Percentiles rank a stretch among this genome's conserved stretches.
Evolutionary conservation across 2,888 invertebrate species (phyloP).

Genomic region (Thysanoteuthis rhombus): DNA sequence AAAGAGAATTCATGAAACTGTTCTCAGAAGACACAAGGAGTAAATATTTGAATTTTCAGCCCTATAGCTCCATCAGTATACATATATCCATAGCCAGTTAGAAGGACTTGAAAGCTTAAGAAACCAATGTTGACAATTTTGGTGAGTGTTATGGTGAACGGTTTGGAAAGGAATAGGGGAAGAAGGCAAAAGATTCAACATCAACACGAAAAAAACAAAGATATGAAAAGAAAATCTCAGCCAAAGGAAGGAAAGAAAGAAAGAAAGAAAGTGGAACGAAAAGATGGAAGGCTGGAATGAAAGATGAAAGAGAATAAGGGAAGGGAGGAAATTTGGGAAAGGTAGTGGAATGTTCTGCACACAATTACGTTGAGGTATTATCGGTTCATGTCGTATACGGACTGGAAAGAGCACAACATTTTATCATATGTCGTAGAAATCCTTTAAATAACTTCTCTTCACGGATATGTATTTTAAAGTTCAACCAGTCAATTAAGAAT

Average conservation of each 20-base stretch:
- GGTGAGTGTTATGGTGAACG: too few relatives aligned
- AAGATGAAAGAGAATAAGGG: neutral
- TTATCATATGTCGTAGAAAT: neutral
- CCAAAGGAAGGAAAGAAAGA: neutral
- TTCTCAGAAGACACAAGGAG: too few relatives aligned
- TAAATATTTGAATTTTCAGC: too few relatives aligned
- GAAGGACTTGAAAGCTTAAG: too few relatives aligned
- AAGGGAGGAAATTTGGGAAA: neutral
- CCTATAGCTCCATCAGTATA: too few relatives aligned
- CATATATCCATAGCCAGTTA: too few relatives aligned
- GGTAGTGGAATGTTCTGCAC: neutral
- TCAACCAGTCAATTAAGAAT: neutral
- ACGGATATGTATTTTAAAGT: neutral
- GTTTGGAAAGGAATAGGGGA: too few relatives aligned
- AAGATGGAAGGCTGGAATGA: neutral
- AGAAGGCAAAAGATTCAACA: too few relatives aligned
- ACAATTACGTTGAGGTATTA: neutral
- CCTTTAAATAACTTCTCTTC: neutral
- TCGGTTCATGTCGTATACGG: neutral
- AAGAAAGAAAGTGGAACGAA: neutral
- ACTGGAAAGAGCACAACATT: neutral
- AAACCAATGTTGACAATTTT: too few relatives aligned
- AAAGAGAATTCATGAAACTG: too few relatives aligned
- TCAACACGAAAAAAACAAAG: too few relatives aligned
- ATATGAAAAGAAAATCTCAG: neutral